phyloP scores from a whole-genome alignment of 2,797 vertebrate species.

The Bovichtus diacanthus region DNA sequence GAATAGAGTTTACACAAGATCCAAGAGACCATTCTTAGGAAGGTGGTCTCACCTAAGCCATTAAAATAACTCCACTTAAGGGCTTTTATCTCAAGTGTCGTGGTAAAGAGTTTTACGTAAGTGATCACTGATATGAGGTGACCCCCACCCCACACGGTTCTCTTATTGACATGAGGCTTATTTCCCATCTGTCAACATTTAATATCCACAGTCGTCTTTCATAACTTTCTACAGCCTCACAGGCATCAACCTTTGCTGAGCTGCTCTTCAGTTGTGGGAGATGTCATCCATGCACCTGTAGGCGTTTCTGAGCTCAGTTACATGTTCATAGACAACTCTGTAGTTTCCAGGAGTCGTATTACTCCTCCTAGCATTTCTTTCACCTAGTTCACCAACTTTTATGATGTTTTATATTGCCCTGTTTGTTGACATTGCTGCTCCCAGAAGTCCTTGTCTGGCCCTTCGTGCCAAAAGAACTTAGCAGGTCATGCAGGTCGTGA shows the following conservation, averaged over 20 bases:
- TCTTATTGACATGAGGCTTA: constrained; percentile 49
- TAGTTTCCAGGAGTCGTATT: neutral
- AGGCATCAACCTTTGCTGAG: constrained; percentile 24
- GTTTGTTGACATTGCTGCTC: neutral
- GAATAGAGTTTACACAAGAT: constrained; percentile 23
- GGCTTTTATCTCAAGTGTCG: constrained; percentile 45
- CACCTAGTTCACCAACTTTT: neutral
- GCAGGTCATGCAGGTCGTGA: neutral
- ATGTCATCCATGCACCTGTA: constrained; percentile 12
- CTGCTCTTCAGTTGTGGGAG: constrained; percentile 11
- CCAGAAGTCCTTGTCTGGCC: neutral
- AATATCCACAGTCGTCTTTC: constrained; percentile 33
- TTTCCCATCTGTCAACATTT: constrained; percentile 60
- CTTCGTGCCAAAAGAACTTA: neutral
- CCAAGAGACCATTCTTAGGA: constrained; percentile 42
- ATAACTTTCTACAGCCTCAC: constrained; percentile 11
- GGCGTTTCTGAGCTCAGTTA: neutral
- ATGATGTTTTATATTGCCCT: neutral
- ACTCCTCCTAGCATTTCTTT: neutral
- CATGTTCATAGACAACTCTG: neutral
- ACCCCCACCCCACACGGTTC: constrained; percentile 6
- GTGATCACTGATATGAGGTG: constrained; percentile 27
- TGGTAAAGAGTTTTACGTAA: constrained; percentile 26
- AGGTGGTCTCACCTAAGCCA: constrained; percentile 27
- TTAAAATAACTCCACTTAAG: constrained; percentile 45